Percentiles rank a stretch among this genome's conserved stretches.
These are phyloP conservation scores for Pipistrellus pipistrellus DNA, from an alignment of 2,797 vertebrate genomes.

Conservation along the genomic window DNA sequence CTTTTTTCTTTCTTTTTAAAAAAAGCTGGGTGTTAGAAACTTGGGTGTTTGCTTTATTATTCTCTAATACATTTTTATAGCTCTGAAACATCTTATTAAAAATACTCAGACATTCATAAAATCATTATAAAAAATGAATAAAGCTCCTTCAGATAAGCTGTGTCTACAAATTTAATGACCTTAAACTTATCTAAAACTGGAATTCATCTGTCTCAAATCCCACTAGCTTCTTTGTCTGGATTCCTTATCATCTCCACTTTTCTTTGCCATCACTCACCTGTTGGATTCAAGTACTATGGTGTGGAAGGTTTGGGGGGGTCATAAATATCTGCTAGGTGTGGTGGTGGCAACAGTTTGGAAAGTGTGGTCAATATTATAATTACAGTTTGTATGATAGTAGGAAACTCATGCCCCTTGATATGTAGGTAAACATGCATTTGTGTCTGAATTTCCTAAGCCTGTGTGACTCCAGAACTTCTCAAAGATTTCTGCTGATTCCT, in stretches of 20 bases:
- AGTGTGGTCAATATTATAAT: not conserved
- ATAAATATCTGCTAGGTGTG: not conserved
- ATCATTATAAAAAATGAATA: not conserved
- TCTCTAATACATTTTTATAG: conserved; percentile 8
- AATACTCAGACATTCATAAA: not conserved
- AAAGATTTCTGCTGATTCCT: not conserved
- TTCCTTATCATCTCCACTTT: accelerated
- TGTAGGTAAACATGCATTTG: not conserved
- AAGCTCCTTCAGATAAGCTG: not conserved
- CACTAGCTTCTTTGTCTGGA: not conserved
- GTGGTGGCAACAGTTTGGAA: not conserved
- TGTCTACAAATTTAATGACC: not conserved
- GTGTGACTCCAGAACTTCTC: not conserved
- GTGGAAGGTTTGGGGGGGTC: not conserved
- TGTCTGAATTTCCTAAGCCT: accelerated
- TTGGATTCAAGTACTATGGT: accelerated
- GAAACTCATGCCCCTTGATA: not conserved
- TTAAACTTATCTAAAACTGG: not conserved
- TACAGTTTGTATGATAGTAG: not conserved
- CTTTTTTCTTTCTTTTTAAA: not conserved
- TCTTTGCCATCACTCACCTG: not conserved
- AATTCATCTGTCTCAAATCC: not conserved
- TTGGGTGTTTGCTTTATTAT: not conserved
- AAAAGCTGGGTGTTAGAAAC: not conserved
- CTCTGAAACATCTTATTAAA: conserved; percentile 27